A percentile compares a stretch with the other conserved stretches of the same genome.
Evolutionary conservation across 2,113 vertebrate species (phyloP).

Genomic region (Sander vitreus): DNA sequence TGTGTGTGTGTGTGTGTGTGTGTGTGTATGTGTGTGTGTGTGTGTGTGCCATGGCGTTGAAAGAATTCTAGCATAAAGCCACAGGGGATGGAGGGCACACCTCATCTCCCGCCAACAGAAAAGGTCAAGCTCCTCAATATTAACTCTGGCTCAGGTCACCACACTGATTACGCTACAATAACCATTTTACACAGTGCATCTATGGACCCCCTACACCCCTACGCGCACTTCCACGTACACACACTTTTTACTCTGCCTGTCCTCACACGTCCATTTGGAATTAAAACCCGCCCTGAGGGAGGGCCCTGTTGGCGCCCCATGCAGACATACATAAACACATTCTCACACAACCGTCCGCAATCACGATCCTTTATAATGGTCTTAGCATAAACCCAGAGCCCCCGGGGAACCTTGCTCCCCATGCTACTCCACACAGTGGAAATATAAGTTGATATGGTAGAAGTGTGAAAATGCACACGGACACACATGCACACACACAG

Average conservation of each 20-base stretch:
- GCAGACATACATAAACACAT: conserved; percentile 80
- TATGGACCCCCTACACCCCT: conserved; percentile 35
- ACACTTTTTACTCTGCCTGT: conserved; percentile 40
- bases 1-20: neutral
- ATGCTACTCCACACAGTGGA: conserved; percentile 43
- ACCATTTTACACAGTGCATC: conserved; percentile 75
- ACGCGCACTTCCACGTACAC: conserved; percentile 32
- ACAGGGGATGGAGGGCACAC: conserved; percentile 53
- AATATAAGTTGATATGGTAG: conserved; percentile 73
- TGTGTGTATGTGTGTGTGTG: neutral
- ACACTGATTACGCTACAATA: conserved; percentile 80
- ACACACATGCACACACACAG: conserved; percentile 45
- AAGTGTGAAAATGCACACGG: conserved; percentile 70
- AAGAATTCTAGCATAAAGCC: conserved; percentile 61
- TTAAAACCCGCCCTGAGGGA: conserved; percentile 66
- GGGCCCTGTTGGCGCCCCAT: conserved; percentile 70
- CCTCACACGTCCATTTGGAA: conserved; percentile 77
- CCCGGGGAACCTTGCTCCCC: conserved; percentile 47
- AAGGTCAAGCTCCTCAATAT: conserved; percentile 82
- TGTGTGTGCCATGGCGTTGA: conserved; percentile 11
- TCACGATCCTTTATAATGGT: conserved; percentile 71
- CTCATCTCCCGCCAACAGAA: conserved; percentile 63
- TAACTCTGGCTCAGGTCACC: conserved; percentile 76
- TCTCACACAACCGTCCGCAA: conserved; percentile 71
- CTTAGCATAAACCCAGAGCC: conserved; percentile 79